Evolutionary conservation across 2,888 invertebrate species (phyloP), one percentile per base, ranked within the genome.

Genomic region (Heliconius ethilla): DNA sequence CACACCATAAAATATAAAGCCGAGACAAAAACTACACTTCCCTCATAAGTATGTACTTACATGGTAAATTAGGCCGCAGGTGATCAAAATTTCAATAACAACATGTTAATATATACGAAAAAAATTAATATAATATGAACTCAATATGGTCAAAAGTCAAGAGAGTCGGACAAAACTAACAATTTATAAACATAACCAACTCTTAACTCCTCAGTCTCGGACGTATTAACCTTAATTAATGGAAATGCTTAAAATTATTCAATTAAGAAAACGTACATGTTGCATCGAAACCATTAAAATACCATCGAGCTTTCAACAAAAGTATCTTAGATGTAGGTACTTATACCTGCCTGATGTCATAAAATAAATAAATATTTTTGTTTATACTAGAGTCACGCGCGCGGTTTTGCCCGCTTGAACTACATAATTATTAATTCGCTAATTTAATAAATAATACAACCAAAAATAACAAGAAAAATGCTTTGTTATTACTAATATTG

Each of bases 201-300:
- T 33, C 62, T 25, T 55, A 55, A 72, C 65, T 65, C 33, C 25
- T 37, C 70, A 72, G 62, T 63, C 51, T 66, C 66, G 7, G 66
- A 72, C 76, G 55, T 72, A 72, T 76, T 65, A 66, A 72, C 65
- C 65, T 76, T 76, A 76, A 76, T 72, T 66, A 76, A 72, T 51
- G 66, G 65, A 72, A 76, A 72, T 63, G 45, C 72, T 72, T 76
- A 65, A 72, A 76, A 76, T 76, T 76, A 76, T 72, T 70, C 72
- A 76, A 76, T 76, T 76, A 76, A 72, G 70, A 72, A 76, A 66
- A 72, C 65, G 55, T 72, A 55, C 65, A 65, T 63, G 55, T 72
- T 25, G 27, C 45, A 25, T 55, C 27, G 27, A 51, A 63, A 76
- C 70, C 33, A 76, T 76, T 76, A 76, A 76, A 70, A 72, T 70